These are phyloP conservation scores for Lates calcarifer DNA, from an alignment of 2,113 vertebrate species.

Conservation along the genomic window DNA sequence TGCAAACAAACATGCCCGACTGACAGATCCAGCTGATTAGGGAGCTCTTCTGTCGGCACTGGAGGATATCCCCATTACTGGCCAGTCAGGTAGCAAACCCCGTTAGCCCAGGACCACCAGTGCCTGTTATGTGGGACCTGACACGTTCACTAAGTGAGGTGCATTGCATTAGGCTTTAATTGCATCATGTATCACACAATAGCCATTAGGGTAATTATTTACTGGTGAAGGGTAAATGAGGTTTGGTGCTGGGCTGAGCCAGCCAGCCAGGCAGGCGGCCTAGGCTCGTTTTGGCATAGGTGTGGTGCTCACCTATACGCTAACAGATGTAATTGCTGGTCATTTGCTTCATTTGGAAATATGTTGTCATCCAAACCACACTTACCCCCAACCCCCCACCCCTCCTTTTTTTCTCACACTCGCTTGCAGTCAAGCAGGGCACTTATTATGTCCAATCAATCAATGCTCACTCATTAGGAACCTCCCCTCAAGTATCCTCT, in stretches of 20 bases:
- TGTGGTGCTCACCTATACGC: slow-evolving; percentile 68
- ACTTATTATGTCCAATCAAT: slow-evolving; percentile 84
- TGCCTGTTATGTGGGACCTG: slow-evolving; percentile 71
- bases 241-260: slow-evolving; percentile 75
- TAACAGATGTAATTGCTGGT: slow-evolving; percentile 68
- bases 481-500: slow-evolving; percentile 82
- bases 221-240: slow-evolving; percentile 84
- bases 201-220: slow-evolving; percentile 87
- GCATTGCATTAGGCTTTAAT: slow-evolving; percentile 86
- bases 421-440: slow-evolving; percentile 70
- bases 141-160: slow-evolving; percentile 79
- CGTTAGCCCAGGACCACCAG: slow-evolving; percentile 65
- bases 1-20: slow-evolving; percentile 78
- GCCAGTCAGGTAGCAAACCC: slow-evolving; percentile 75
- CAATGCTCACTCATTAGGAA: slow-evolving; percentile 85
- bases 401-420: slow-evolving; percentile 47
- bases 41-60: slow-evolving; percentile 76
- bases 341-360: slow-evolving; percentile 75
- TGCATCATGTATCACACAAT: slow-evolving; percentile 87
- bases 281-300: slow-evolving; percentile 55
- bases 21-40: slow-evolving; percentile 79
- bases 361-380: slow-evolving; percentile 46
- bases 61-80: slow-evolving; percentile 77
- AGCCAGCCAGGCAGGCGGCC: slow-evolving; percentile 11
- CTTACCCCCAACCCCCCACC: too few species aligned